Percentiles rank a stretch among this genome's conserved stretches.
Evolutionary conservation across 35 echinoderm and acorn worm genomes (phyloP).

Genomic region (Patiria miniata): DNA sequence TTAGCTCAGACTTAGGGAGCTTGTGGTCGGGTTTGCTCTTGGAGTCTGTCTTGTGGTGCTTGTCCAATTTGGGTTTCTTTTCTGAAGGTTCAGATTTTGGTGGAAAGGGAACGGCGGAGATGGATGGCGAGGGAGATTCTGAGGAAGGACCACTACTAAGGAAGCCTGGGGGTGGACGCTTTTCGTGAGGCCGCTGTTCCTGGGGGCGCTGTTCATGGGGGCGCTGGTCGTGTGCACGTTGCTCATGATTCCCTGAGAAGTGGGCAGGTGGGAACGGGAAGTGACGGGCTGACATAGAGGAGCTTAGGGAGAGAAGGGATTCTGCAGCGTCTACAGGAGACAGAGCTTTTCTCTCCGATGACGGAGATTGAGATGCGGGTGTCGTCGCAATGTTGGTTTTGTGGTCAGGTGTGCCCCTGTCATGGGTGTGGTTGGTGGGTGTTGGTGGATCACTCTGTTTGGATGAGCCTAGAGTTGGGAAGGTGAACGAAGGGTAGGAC

Average conservation of each 20-base stretch:
- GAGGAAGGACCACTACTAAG: background rate
- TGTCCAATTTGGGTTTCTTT: conserved; percentile 7
- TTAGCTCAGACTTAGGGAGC: background rate
- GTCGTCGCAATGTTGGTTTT: background rate
- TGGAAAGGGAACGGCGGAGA: background rate
- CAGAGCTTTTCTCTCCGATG: conserved; percentile 64
- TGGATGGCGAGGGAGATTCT: background rate
- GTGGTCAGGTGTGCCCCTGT: conserved; percentile 38
- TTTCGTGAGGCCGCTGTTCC: conserved; percentile 4
- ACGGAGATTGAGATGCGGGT: conserved; percentile 4
- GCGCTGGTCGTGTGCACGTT: background rate
- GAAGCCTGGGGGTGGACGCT: background rate
- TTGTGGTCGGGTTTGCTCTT: background rate
- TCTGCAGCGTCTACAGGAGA: conserved; percentile 93
- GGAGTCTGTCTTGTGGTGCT: background rate
- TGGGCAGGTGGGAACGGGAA: conserved; percentile 9
- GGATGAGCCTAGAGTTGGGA: conserved; percentile 34
- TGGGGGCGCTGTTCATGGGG: background rate
- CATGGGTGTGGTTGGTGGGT: conserved; percentile 31
- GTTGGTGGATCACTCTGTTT: background rate
- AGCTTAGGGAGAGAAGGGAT: conserved; percentile 76
- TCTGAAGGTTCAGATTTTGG: background rate
- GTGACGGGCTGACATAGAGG: conserved; percentile 41
- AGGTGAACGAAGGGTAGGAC: conserved; percentile 31
- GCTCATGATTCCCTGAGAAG: conserved; percentile 27